Conservation (phyloP, 2,888 invertebrate genomes). For the Hybos culiciformis region DNA sequence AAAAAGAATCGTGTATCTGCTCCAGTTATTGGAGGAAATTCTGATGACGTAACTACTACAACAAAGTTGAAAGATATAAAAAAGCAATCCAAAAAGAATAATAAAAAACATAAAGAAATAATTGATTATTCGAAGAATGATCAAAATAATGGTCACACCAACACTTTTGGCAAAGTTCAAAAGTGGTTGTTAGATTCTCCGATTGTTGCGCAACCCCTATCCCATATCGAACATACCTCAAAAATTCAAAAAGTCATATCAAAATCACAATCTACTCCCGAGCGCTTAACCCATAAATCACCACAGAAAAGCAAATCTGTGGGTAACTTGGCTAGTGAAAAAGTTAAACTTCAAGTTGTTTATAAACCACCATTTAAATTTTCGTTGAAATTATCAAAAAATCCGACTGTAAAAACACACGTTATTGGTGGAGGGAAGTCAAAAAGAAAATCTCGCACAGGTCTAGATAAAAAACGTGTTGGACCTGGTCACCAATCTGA, state of each 20-base stretch:
- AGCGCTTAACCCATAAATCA: constrained; percentile 49
- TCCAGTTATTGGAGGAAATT: constrained; percentile 27
- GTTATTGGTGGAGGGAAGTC: constrained; percentile 28
- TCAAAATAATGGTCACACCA: constrained; percentile 23
- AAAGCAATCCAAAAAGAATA: no score
- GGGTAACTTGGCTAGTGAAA: constrained; percentile 51
- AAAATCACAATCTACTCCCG: constrained; percentile 75
- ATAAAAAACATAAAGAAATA: constrained; percentile 52
- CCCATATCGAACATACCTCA: constrained; percentile 34
- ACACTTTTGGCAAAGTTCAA: constrained; percentile 61
- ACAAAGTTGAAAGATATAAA: constrained; percentile 30
- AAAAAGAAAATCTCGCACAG: constrained; percentile 20
- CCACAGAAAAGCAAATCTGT: constrained; percentile 55
- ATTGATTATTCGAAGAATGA: constrained; percentile 52
- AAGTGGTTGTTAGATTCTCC: constrained; percentile 71
- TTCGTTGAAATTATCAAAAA: constrained; percentile 54
- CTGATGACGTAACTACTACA: constrained; percentile 30
- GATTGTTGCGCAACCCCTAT: constrained; percentile 32
- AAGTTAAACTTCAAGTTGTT: constrained; percentile 68
- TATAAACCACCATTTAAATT: constrained; percentile 81
- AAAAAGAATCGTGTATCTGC: constrained; percentile 36
- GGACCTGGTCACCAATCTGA: constrained; percentile 17
- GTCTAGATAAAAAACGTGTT: constrained; percentile 17
- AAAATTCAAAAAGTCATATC: constrained; percentile 42
- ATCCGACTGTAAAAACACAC: constrained; percentile 33